Evolutionary conservation across 2,113 vertebrate genomes (phyloP).

Genomic region (Fukomys damarensis): DNA sequence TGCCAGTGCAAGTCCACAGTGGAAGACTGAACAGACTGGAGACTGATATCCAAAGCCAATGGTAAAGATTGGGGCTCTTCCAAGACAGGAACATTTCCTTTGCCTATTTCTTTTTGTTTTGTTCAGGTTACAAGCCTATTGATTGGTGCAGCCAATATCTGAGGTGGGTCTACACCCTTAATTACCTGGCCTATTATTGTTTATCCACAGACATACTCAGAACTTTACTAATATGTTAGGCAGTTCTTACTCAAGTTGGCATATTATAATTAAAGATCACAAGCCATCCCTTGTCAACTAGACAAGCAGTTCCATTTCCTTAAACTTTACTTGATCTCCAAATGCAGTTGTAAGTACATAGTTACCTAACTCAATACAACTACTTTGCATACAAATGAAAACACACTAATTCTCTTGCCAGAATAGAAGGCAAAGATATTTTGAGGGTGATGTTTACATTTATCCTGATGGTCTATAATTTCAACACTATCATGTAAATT

Average conservation of each 20-base stretch:
- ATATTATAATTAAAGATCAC: neutral
- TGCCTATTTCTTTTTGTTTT: neutral
- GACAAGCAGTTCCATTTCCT: neutral
- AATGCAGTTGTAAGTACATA: neutral
- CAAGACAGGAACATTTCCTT: neutral
- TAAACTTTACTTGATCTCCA: neutral
- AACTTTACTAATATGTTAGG: neutral
- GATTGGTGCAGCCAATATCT: neutral
- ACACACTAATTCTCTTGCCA: neutral
- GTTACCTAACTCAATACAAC: neutral
- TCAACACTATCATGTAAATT: neutral
- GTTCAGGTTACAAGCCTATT: neutral
- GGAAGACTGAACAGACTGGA: neutral
- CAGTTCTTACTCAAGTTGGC: neutral
- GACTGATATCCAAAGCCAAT: neutral
- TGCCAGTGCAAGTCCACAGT: neutral
- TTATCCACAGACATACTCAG: neutral
- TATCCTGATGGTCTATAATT: neutral
- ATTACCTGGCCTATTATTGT: neutral
- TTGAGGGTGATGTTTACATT: neutral
- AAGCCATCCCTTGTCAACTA: neutral
- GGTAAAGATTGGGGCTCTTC: neutral
- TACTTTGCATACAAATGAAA: neutral
- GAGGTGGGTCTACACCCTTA: neutral
- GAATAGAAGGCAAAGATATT: neutral